phyloP scores from a whole-genome alignment of 2,113 vertebrate species.

The Marmota monax region DNA sequence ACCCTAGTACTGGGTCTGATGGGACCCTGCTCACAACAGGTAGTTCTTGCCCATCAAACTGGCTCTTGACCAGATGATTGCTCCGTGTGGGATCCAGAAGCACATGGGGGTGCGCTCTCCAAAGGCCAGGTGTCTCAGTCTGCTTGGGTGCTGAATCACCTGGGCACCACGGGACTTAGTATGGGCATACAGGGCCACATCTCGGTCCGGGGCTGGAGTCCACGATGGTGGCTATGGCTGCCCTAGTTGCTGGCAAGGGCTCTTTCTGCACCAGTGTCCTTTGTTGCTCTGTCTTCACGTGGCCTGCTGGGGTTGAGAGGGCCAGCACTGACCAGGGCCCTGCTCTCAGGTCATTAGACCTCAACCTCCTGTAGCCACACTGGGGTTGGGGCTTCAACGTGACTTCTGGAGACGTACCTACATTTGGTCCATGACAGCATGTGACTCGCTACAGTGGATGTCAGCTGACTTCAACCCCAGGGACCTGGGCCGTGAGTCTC shows the following conservation, averaged over 20 bases:
- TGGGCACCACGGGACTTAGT: neutral
- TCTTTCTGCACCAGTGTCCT: too few species aligned
- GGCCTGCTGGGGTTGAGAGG: neutral
- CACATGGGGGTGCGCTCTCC: too few species aligned
- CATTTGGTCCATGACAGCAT: neutral
- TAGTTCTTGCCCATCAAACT: too few species aligned
- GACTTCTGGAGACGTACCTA: neutral
- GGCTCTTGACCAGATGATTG: neutral
- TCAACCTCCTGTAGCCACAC: neutral
- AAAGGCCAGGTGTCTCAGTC: neutral
- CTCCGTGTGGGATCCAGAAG: too few species aligned
- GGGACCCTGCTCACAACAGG: neutral
- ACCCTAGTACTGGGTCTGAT: neutral
- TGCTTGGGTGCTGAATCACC: neutral
- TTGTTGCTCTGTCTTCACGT: neutral
- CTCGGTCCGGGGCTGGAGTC: too few species aligned
- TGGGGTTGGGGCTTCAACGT: neutral
- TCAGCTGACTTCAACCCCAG: rapidly evolving
- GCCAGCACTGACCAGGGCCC: neutral
- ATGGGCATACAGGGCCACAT: too few species aligned
- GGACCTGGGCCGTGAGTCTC: neutral
- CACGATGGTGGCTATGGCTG: neutral
- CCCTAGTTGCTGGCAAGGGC: neutral
- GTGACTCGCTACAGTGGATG: neutral
- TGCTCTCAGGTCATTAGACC: neutral